Evolutionary conservation across 92 coral and sea anemone genomes (phyloP).

Genomic region (Anthopleura xanthogrammica): DNA sequence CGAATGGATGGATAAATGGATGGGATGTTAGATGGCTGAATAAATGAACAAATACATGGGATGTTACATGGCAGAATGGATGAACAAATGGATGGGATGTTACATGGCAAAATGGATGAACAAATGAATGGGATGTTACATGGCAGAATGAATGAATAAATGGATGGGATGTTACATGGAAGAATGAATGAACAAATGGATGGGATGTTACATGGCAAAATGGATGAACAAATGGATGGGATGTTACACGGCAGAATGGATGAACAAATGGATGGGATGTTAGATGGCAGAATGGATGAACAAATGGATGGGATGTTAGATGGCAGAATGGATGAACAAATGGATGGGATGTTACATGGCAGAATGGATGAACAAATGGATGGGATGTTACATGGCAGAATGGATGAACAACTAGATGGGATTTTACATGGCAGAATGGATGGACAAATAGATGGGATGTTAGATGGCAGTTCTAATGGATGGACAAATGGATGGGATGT

Average conservation of each 20-base stretch:
- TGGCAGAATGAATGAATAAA: neutral
- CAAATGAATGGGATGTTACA: neutral
- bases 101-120: neutral
- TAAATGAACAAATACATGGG: too few species aligned
- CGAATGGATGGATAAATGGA: too few species aligned
- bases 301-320: too few species aligned
- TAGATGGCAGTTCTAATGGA: too few species aligned
- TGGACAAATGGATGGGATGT: neutral
- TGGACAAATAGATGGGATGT: neutral
- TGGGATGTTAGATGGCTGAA: too few species aligned
- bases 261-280: too few species aligned
- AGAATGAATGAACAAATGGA: neutral
- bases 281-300: too few species aligned
- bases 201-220: neutral
- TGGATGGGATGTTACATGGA: neutral
- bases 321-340: too few species aligned
- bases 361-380: neutral
- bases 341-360: neutral
- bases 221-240: too few species aligned
- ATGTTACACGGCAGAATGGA: neutral
- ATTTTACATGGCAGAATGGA: neutral
- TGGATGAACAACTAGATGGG: neutral
- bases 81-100: too few species aligned
- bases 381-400: neutral
- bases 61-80: too few species aligned